Conservation (phyloP, 2,797 vertebrate genomes). For the Loris lydekkerianus region DNA sequence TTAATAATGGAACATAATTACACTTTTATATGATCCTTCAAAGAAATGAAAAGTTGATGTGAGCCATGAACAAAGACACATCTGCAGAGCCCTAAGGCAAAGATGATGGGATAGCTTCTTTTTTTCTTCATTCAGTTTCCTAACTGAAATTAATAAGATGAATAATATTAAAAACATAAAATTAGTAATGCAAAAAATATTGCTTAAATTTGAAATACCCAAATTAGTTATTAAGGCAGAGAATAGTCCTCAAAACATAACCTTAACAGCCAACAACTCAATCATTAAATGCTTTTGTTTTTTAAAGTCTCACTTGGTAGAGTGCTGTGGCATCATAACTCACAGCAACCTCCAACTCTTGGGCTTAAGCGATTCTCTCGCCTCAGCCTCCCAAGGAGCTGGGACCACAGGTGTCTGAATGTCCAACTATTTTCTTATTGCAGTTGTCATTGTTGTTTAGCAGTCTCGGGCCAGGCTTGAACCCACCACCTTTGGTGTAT, state of each 20-base stretch:
- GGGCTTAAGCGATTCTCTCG: no score
- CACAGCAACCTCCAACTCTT: no score
- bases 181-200: neutral
- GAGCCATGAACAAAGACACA: neutral
- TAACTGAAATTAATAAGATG: neutral
- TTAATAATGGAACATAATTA: neutral
- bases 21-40: neutral
- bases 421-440: no score
- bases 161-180: neutral
- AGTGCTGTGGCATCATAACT: no score
- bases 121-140: constrained; percentile 32
- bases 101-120: neutral
- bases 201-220: constrained; percentile 49
- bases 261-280: constrained; percentile 1
- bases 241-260: constrained; percentile 35
- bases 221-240: constrained; percentile 17
- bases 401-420: no score
- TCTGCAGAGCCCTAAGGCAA: constrained; percentile 15
- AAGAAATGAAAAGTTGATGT: neutral
- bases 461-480: no score
- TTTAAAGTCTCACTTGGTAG: no score
- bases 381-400: no score
- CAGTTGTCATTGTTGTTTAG: no score
- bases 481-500: no score
- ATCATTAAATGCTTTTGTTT: neutral